Base-by-base conservation (phyloP, 2,113 vertebrate genomes). In the Hippotragus niger region DNA sequence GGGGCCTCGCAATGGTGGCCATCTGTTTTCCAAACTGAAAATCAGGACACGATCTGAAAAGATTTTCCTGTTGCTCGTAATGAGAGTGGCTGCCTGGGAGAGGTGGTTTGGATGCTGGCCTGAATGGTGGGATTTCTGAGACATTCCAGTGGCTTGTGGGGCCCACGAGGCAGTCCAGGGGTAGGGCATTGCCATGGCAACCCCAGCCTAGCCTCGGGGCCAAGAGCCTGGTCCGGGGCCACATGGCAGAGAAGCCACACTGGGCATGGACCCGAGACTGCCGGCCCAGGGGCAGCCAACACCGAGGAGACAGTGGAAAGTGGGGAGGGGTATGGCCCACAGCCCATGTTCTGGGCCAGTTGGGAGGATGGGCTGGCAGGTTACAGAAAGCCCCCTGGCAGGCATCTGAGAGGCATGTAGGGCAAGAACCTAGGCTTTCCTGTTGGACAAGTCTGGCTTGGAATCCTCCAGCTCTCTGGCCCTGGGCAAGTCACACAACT, bases 141-240 rank as follows among this genome's bases (percentile, higher is more conserved):
- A 97, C 97, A 98, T 98, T 98, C 98, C 96, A 97, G 97, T 97
- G 98, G 94, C 94, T 97, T 97, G 91, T 88, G 95, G 96, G 95
- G 96, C 94, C 93, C 91, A 83, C 0, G 14, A 97, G 97, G 95
- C 91, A 47, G 96, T 86, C 88, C 96, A 88, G 91, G 96, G 95
- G 82, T 82, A 93, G 93, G 97, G 96, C 97, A 97, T 97, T 92
- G 89, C 96, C 91, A 93, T 97, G 88, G 98, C 88, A 97, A 97
- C 96, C 50, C 71, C 71, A 11, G 91, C 53, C 76, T 52, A 91
- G 95, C 92, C 90, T 94, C 4, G 0, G 74, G 94, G 95, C 88
- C 91, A 94, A 93, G 50, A 94, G 45, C 90, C 85, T 94, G 94
- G 57, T 92, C 19, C 88, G 76, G 64, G 89, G 88, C 88, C 95